Conservation (phyloP, 23 tunicate genomes). For the Styela clava region DNA sequence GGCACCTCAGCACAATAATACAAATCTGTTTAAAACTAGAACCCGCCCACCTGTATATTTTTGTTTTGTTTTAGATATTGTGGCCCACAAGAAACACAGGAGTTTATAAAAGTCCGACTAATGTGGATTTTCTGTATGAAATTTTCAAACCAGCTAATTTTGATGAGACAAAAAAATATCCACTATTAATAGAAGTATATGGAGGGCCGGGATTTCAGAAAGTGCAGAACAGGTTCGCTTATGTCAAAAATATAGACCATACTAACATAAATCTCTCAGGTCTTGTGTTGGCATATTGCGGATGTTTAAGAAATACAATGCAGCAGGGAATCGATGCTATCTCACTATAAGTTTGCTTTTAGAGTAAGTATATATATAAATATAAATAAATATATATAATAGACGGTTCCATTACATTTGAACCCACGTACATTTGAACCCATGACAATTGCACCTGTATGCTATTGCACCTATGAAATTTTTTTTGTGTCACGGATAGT, state of each 20-base stretch:
- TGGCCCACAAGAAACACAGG: conserved; percentile 28
- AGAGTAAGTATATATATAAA: no score
- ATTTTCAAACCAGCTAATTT: conserved; percentile 70
- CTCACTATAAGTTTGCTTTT: no score
- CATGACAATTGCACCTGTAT: no score
- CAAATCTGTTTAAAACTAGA: no score
- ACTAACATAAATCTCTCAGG: not conserved
- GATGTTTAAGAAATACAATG: not conserved
- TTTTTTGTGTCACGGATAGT: no score
- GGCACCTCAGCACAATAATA: no score
- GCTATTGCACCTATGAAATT: no score
- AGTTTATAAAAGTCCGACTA: conserved; percentile 32
- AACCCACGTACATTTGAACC: no score
- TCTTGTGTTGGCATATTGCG: not conserved
- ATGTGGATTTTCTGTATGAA: conserved; percentile 59
- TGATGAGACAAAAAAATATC: conserved; percentile 65
- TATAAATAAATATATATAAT: no score
- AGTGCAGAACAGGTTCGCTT: conserved; percentile 67
- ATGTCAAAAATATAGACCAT: not conserved
- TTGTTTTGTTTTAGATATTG: no score
- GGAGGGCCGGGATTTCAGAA: conserved; percentile 98
- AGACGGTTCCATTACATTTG: no score
- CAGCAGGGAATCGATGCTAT: not conserved
- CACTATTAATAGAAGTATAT: conserved; percentile 89
- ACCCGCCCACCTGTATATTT: no score